A percentile compares a stretch with the other conserved stretches of the same genome.
Evolutionary conservation across 2,888 invertebrate genomes (phyloP).

Genomic region (Phlogophora meticulosa): DNA sequence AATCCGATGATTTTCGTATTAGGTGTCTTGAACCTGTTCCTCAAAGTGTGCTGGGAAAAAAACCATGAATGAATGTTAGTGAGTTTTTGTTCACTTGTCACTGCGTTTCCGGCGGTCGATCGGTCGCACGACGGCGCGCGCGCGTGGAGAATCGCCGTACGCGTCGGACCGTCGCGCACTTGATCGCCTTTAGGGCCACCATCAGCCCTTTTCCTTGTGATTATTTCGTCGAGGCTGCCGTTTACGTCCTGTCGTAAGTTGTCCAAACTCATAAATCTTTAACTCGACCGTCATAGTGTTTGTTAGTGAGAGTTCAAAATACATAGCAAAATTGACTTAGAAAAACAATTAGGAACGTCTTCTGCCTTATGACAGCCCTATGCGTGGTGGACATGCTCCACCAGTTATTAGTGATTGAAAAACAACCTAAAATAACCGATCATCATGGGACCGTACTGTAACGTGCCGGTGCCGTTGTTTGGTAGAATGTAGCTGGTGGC

Average conservation of each 20-base stretch:
- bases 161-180: slow-evolving; percentile 83
- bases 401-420: slow-evolving; percentile 79
- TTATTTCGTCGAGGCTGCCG: slow-evolving; percentile 2
- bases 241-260: background rate
- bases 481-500: slow-evolving; percentile 43
- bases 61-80: slow-evolving; percentile 86
- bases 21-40: slow-evolving; percentile 80
- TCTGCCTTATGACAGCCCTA: slow-evolving; percentile 66
- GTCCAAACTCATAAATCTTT: background rate
- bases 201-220: slow-evolving; percentile 30
- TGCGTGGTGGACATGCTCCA: slow-evolving; percentile 79
- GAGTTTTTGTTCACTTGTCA: slow-evolving; percentile 90
- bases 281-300: background rate
- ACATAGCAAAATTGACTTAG: background rate
- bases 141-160: slow-evolving; percentile 89
- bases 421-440: slow-evolving; percentile 80
- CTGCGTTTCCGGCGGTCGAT: slow-evolving; percentile 87
- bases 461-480: slow-evolving; percentile 68
- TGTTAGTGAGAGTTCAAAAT: background rate
- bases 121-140: slow-evolving; percentile 78
- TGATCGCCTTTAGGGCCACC: slow-evolving; percentile 66
- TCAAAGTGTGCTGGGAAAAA: slow-evolving; percentile 77
- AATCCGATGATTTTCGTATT: slow-evolving; percentile 51
- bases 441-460: slow-evolving; percentile 76
- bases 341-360: background rate